Evolutionary conservation across 1,140 invertebrate genomes (phyloP).

Genomic region (Epicauta chinensis): DNA sequence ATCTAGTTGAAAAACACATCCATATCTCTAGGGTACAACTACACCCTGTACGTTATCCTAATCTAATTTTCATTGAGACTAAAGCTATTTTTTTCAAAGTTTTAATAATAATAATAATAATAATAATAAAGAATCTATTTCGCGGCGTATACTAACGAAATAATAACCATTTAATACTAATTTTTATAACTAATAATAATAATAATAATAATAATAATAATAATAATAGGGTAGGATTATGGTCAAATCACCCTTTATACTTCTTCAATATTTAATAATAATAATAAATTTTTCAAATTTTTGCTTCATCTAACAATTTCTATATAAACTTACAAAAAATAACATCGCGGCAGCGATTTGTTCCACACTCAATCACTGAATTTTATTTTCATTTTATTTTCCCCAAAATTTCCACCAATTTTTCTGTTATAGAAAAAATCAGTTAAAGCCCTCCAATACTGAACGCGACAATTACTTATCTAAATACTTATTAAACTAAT

Average conservation of each 20-base stretch:
- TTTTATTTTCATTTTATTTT: conserved; percentile 17
- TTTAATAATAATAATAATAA: not conserved
- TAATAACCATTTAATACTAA: conserved; percentile 38
- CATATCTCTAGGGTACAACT: conserved; percentile 42
- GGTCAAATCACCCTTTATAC: not conserved
- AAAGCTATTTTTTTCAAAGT: conserved; percentile 20
- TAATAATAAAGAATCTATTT: not conserved
- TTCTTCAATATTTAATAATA: too few relatives aligned
- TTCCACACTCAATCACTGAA: conserved; percentile 19
- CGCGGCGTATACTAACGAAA: conserved; percentile 36
- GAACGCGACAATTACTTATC: conserved; percentile 25
- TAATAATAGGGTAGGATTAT: conserved; percentile 18
- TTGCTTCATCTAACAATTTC: conserved; percentile 28
- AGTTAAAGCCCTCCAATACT: conserved; percentile 36
- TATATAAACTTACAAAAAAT: conserved; percentile 40
- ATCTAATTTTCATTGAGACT: not conserved
- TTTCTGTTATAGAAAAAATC: not conserved
- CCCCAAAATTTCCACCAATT: too few relatives aligned
- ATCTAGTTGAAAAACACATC: conserved; percentile 26
- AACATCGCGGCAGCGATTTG: conserved; percentile 33
- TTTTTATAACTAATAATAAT: too few relatives aligned
- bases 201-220: too few relatives aligned
- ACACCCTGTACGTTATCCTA: conserved; percentile 42
- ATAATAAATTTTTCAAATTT: conserved; percentile 18
- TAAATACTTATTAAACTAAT: conserved; percentile 17